These are phyloP conservation scores for Lampropteryx suffumata DNA, from an alignment of 2,888 invertebrate species.

Conservation along the genomic window DNA sequence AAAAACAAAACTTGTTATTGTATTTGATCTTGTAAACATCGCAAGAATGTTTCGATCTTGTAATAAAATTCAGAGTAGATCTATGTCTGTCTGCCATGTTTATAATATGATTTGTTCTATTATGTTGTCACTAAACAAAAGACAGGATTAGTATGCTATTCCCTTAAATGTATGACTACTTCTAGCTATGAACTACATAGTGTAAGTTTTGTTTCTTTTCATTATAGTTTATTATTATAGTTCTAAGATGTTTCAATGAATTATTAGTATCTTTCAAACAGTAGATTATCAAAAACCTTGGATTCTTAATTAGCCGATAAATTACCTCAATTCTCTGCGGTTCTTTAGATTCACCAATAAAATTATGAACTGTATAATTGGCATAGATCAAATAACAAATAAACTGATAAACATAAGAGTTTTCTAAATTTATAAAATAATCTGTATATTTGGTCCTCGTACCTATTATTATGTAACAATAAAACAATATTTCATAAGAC, in stretches of 20 bases:
- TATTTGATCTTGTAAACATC: constrained; percentile 7
- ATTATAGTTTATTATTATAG: constrained; percentile 9
- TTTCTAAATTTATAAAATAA: constrained; percentile 55
- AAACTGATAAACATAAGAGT: constrained; percentile 25
- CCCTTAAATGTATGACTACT: constrained; percentile 9
- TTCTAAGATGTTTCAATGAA: constrained; percentile 18
- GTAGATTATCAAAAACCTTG: constrained; percentile 10
- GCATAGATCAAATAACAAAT: constrained; percentile 22
- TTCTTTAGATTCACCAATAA: constrained; percentile 21
- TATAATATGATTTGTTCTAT: constrained; percentile 1
- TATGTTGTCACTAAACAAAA: constrained; percentile 19
- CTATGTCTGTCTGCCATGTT: not conserved
- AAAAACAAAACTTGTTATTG: constrained; percentile 19
- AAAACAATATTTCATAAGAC: constrained; percentile 38
- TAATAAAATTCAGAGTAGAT: not conserved
- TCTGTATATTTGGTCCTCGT: constrained; percentile 58
- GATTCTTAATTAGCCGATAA: constrained; percentile 1
- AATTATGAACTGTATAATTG: constrained; percentile 34
- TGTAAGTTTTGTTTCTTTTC: constrained; percentile 12
- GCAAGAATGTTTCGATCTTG: constrained; percentile 7
- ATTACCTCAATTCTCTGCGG: constrained; percentile 17
- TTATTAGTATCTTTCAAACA: constrained; percentile 3
- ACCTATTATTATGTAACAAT: constrained; percentile 44
- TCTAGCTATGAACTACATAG: not conserved
- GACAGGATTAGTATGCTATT: constrained; percentile 23